Evolutionary conservation across 2,888 invertebrate species (phyloP).

Genomic region (Cheilosia urbana): DNA sequence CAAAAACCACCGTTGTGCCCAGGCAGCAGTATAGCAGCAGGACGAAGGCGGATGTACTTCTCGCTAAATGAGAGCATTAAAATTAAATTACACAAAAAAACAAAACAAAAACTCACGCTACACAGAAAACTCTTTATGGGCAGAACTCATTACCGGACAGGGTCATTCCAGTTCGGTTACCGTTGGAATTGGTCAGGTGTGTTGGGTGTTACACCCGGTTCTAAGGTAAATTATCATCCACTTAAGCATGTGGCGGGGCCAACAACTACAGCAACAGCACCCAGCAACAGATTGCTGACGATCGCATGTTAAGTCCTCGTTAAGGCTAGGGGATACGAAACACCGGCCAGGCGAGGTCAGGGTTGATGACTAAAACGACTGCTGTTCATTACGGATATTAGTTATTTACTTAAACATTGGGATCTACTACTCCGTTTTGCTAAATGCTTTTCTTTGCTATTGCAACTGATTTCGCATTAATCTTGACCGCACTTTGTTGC

Average conservation of each 20-base stretch:
- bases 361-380: constrained; percentile 36
- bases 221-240: constrained; percentile 66
- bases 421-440: not conserved
- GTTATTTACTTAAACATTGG: not conserved
- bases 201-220: constrained; percentile 12
- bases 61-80: constrained; percentile 71
- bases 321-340: constrained; percentile 30
- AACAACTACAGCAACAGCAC: constrained; percentile 55
- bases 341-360: constrained; percentile 21
- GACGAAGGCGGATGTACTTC: constrained; percentile 65
- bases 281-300: constrained; percentile 71
- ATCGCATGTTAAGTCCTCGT: constrained; percentile 66
- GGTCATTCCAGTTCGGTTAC: constrained; percentile 52
- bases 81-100: constrained; percentile 68
- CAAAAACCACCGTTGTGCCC: constrained; percentile 35
- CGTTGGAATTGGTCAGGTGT: constrained; percentile 28
- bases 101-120: constrained; percentile 51
- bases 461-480: too few species aligned
- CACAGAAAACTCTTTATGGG: constrained; percentile 63
- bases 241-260: constrained; percentile 46
- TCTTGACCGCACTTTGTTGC: too few species aligned
- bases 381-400: constrained; percentile 39
- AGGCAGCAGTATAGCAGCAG: constrained; percentile 27
- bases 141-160: constrained; percentile 66
- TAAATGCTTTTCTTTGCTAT: too few species aligned